Conservation (phyloP, 2,888 invertebrate species). For the Melanophora roralis region DNA sequence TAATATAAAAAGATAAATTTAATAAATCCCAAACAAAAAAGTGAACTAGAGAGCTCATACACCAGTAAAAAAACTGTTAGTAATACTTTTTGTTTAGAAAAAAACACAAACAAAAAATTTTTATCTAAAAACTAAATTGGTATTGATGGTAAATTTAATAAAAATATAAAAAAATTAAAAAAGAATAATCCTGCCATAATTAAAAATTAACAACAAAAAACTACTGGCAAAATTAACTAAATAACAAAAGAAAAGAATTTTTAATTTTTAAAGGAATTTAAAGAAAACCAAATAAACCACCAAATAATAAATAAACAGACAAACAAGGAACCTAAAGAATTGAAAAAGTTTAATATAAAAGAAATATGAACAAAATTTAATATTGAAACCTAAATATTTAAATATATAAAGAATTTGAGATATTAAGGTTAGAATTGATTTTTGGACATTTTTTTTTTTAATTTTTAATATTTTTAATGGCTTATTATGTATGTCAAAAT, state of each 20-base stretch:
- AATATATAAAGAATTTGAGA: too few species aligned
- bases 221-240: slow-evolving; percentile 32
- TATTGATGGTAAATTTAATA: slow-evolving; percentile 22
- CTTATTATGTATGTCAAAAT: too few species aligned
- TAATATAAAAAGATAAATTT: not conserved
- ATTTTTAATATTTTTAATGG: too few species aligned
- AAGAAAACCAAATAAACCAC: slow-evolving; percentile 46
- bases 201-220: slow-evolving; percentile 1
- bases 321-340: slow-evolving; percentile 37
- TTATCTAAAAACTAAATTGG: slow-evolving; percentile 49
- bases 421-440: not conserved
- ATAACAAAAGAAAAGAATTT: not conserved
- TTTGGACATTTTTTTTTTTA: too few species aligned
- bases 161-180: slow-evolving; percentile 13
- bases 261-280: not conserved
- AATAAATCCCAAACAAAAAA: slow-evolving; percentile 34
- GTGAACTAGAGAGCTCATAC: slow-evolving; percentile 45
- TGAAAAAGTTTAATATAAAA: slow-evolving; percentile 40
- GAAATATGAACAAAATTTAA: not conserved
- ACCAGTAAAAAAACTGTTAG: slow-evolving; percentile 43
- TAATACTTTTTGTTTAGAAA: slow-evolving; percentile 45
- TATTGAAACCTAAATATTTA: not conserved
- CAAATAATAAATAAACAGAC: slow-evolving; percentile 14
- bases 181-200: slow-evolving; percentile 57
- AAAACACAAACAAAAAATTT: slow-evolving; percentile 2